These are phyloP conservation scores for Hypercompe scribonia DNA, from an alignment of 2,888 invertebrate genomes.

Conservation along the genomic window DNA sequence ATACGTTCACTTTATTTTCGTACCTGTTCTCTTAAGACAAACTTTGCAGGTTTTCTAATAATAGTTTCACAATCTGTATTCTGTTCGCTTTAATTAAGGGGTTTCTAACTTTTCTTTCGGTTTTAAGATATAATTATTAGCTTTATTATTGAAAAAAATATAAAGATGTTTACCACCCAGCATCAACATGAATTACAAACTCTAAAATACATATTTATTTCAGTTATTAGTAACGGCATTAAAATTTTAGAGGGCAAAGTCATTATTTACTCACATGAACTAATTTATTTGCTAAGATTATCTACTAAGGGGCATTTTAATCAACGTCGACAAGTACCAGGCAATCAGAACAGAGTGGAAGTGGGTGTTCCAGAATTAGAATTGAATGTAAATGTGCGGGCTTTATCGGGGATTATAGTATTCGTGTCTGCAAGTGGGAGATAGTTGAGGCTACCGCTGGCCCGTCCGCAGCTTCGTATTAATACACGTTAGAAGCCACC, in stretches of 20 bases:
- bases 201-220: not conserved
- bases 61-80: not conserved
- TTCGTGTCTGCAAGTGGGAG: constrained; percentile 83
- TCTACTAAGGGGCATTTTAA: constrained; percentile 74
- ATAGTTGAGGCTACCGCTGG: constrained; percentile 78
- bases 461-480: constrained; percentile 71
- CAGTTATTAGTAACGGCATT: not conserved
- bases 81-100: not conserved
- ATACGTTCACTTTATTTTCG: constrained; percentile 56
- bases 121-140: not conserved
- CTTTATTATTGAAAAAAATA: not conserved
- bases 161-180: not conserved
- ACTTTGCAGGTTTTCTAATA: constrained; percentile 27
- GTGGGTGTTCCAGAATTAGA: constrained; percentile 83
- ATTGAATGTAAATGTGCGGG: constrained; percentile 88
- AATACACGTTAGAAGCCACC: constrained; percentile 66
- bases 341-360: constrained; percentile 81
- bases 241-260: constrained; percentile 11
- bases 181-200: not conserved
- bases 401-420: constrained; percentile 88
- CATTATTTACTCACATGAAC: constrained; percentile 32
- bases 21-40: constrained; percentile 33
- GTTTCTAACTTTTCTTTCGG: not conserved
- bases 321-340: constrained; percentile 80
- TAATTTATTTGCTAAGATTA: constrained; percentile 50